Evolutionary conservation across 2,113 vertebrate species (phyloP), one percentile per base, ranked within the genome.

Genomic region (Plecturocebus donacophilus): DNA sequence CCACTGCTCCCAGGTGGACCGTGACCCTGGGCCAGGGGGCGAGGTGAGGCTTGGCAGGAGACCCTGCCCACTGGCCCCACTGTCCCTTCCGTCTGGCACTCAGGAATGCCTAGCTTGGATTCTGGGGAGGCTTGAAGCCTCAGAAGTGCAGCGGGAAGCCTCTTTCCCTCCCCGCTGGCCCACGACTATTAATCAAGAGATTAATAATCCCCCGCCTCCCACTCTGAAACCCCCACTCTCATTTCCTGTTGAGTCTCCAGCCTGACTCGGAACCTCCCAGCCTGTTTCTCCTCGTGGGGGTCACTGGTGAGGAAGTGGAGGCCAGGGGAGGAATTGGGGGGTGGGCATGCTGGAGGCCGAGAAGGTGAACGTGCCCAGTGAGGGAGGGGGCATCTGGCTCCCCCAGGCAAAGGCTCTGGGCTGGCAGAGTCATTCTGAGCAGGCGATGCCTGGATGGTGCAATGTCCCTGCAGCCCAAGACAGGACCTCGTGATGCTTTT

Each of bases 191-290:
- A 95, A 82, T 88, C 94, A 88, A 79, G 91, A 96, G 90, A 83
- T 94, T 85, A 96, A 94, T 91, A 89, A 87, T 87, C 68, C n/a
- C 3, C 87, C 88, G 66, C 86, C 88, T 91, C 66, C 84, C 47
- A 42, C 58, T 77, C 64, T 23, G 52, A 71, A 94, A 27, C 70
- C 61, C 38, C 84, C 80, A 52, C 80, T 70, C 80, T 83, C 4
- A 0, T 70, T 97, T 97, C 93, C 96, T 95, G 84, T 94, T 45
- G 88, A 49, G 88, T 96, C 85, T 96, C 85, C 91, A 85, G 95
- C 70, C 90, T 96, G 81, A 85, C 97, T 97, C 68, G 4, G 70
- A 80, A 49, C 95, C 71, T 89, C 86, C 91, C 56, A 61, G 82
- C 79, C 86, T 96, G 75, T 42, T 86, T 64, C 88, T 97, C 96